These are phyloP conservation scores for Drosophila ohnishii DNA, from an alignment of 1,140 invertebrate species.

Conservation along the genomic window DNA sequence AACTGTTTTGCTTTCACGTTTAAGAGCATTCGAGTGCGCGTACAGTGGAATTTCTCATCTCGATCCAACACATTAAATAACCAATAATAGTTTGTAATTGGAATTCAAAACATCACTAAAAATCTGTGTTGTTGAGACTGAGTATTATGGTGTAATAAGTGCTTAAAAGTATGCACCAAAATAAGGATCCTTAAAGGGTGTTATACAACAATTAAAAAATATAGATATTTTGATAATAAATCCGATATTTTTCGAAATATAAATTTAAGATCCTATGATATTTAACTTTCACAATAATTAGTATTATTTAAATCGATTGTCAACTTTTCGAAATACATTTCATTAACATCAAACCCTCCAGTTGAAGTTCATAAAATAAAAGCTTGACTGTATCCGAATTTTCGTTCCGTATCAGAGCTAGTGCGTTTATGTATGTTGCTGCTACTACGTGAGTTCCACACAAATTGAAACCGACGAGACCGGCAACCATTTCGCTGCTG, in stretches of 20 bases:
- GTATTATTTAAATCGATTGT: background rate
- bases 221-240: too few species aligned
- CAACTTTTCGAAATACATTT: background rate
- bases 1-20: constrained; percentile 61
- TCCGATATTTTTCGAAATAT: too few species aligned
- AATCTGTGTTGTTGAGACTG: background rate
- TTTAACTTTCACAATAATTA: too few species aligned
- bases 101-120: background rate
- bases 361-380: background rate
- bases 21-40: constrained; percentile 44
- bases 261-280: too few species aligned
- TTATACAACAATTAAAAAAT: background rate
- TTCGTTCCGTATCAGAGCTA: constrained; percentile 14
- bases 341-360: background rate
- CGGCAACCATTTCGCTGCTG: constrained; percentile 54
- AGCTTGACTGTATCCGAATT: constrained; percentile 26
- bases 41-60: constrained; percentile 9
- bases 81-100: background rate
- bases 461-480: constrained; percentile 70
- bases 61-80: background rate
- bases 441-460: constrained; percentile 58
- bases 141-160: too few species aligned
- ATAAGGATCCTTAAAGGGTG: background rate
- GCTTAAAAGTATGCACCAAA: background rate
- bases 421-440: constrained; percentile 20